Base-by-base conservation (phyloP, 2,113 vertebrate species). In the Sapayoa aenigma region DNA sequence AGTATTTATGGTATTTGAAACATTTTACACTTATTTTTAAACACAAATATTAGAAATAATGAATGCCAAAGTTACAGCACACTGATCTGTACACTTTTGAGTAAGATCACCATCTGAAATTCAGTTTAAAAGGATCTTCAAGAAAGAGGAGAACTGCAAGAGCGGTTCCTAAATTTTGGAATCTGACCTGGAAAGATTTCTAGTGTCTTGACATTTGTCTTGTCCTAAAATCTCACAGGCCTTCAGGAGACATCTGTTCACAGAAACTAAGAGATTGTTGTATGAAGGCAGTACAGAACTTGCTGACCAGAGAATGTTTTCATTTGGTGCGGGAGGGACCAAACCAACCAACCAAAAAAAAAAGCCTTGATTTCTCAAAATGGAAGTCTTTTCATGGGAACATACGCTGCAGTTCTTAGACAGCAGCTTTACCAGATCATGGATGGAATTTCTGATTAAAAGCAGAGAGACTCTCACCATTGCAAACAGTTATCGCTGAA, bases 401-500 rank as follows among this genome's bases (percentile, higher is more conserved):
- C 23, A 84, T 14, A 55, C 14, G 65, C 12, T 9, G 1, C 62
- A 85, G 62, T 46, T 93, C 65, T 81, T 39, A 56, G 56, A 71
- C 15, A 78, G 49, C 17, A 89, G 50, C 18, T 89, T 80, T 55
- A 84, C 60, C 33, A 37, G 55, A 59, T 55, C 67, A 83, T n/a
- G n/a, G 84, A 71, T 69, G 28, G 55, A 95, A 94, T 66, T 93
- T 83, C 63, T 93, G 71, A 90, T 77, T 55, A 80, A 81, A 89
- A 93, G 83, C 60, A 93, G 85, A 91, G 33, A 80, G 46, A 88
- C 13, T 30, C n/a, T 77, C 31, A 69, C 33, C 55, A 58, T 2
- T 62, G 46, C 67, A 75, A 84, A 66, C 14, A 69, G 46, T 33
- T 77, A 66, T 3, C 0, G 1, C 28, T 7, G 5, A 90, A 88